phyloP scores from a whole-genome alignment of 2,113 vertebrate species.

The Potamarius usumacintae region DNA sequence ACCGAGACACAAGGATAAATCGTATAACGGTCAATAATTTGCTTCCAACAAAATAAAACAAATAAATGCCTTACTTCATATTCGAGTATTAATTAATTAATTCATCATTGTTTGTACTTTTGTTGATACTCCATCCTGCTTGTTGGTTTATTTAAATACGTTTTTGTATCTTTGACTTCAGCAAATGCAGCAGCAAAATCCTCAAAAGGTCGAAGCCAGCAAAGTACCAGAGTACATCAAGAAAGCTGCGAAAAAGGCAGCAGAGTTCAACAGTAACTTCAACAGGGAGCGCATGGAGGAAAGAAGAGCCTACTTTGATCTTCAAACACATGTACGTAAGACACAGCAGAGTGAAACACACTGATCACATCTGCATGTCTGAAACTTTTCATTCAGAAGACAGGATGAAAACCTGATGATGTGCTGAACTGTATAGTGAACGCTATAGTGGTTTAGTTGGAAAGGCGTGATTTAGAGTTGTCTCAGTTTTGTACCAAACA shows the following conservation, averaged over 20 bases:
- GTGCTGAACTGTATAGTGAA: not conserved
- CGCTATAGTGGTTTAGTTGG: not conserved
- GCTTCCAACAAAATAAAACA: not conserved
- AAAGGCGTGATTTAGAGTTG: not conserved
- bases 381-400: not conserved
- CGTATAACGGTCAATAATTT: not conserved
- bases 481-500: not conserved
- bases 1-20: not conserved
- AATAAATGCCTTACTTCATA: not conserved
- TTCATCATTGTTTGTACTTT: not conserved
- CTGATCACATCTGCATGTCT: not conserved
- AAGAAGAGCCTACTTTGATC: constrained; percentile 95
- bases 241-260: constrained; percentile 96
- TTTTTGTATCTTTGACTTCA: constrained; percentile 63
- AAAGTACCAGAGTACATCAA: constrained; percentile 99
- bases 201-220: constrained; percentile 96
- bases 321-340: constrained; percentile 96
- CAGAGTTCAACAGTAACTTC: constrained; percentile 96
- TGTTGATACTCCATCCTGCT: not conserved
- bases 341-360: not conserved
- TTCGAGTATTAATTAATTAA: not conserved
- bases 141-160: not conserved
- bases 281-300: constrained; percentile 98
- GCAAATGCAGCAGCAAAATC: constrained; percentile 98
- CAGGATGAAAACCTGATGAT: not conserved